These are phyloP conservation scores for Trematomus bernacchii DNA, from an alignment of 2,797 vertebrate species.

Conservation along the genomic window DNA sequence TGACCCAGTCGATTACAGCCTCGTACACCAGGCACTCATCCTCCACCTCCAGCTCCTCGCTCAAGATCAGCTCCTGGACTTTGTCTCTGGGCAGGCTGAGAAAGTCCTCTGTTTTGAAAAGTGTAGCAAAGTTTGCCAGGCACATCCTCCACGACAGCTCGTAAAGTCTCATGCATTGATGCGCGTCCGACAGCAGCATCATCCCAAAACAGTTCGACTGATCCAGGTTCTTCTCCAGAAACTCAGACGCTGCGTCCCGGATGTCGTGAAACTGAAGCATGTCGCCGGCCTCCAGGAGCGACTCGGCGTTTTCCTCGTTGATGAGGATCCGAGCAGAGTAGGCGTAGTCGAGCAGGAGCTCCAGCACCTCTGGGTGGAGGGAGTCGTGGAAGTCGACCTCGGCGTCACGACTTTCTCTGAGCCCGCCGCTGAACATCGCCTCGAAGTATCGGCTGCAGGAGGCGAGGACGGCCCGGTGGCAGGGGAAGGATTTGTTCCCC, in stretches of 20 bases:
- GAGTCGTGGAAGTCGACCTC: conserved; percentile 90
- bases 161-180: conserved; percentile 87
- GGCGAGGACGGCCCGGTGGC: conserved; percentile 89
- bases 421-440: conserved; percentile 89
- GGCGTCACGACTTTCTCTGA: conserved; percentile 86
- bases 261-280: conserved; percentile 93
- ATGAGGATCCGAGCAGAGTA: conserved; percentile 89
- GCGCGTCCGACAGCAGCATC: conserved; percentile 91
- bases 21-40: conserved; percentile 90
- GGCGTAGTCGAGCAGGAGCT: conserved; percentile 89
- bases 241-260: conserved; percentile 87
- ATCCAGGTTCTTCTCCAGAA: conserved; percentile 90
- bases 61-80: conserved; percentile 88
- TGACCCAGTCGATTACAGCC: conserved; percentile 90
- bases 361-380: conserved; percentile 89
- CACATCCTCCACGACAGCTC: conserved; percentile 91
- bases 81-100: conserved; percentile 87
- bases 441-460: conserved; percentile 91
- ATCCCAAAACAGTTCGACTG: conserved; percentile 90
- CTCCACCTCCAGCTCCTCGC: conserved; percentile 90
- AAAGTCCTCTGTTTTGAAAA: conserved; percentile 89
- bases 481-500: conserved; percentile 85
- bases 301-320: conserved; percentile 92
- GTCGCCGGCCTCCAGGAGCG: conserved; percentile 89
- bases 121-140: conserved; percentile 86